Percentiles rank a stretch among this genome's conserved stretches.
Conservation (phyloP, 1,140 invertebrate species). For the Lithobius niger region DNA sequence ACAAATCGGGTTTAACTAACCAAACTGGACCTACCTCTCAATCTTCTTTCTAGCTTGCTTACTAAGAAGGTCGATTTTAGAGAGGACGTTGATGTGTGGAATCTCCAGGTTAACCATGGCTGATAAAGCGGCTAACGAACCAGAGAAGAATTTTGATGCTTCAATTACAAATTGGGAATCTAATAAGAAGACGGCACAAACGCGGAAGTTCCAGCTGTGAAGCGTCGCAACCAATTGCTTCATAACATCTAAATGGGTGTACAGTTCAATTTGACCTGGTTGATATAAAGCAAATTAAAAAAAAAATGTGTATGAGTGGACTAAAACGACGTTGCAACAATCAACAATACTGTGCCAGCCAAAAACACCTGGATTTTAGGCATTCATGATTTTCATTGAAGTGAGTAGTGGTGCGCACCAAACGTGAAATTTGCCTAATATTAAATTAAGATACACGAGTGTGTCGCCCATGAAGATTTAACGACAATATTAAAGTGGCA, state of each 20-base stretch:
- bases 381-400: background rate
- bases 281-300: constrained; percentile 10
- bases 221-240: constrained; percentile 63
- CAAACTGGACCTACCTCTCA: constrained; percentile 42
- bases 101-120: constrained; percentile 94
- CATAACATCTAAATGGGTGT: constrained; percentile 88
- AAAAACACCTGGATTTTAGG: background rate
- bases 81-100: constrained; percentile 84
- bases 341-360: no score
- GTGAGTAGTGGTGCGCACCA: no score
- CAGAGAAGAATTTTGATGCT: constrained; percentile 85
- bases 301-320: background rate
- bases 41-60: constrained; percentile 63
- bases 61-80: constrained; percentile 89
- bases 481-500: no score
- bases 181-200: constrained; percentile 84
- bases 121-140: constrained; percentile 84
- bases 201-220: constrained; percentile 64
- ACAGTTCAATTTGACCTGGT: constrained; percentile 87
- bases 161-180: constrained; percentile 97
- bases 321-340: background rate
- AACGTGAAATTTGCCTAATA: no score
- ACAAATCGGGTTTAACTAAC: no score
- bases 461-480: no score
- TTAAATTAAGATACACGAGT: no score